Evolutionary conservation across 2,888 invertebrate species (phyloP), one percentile per base, ranked within the genome.

Genomic region (Torymus auratus): DNA sequence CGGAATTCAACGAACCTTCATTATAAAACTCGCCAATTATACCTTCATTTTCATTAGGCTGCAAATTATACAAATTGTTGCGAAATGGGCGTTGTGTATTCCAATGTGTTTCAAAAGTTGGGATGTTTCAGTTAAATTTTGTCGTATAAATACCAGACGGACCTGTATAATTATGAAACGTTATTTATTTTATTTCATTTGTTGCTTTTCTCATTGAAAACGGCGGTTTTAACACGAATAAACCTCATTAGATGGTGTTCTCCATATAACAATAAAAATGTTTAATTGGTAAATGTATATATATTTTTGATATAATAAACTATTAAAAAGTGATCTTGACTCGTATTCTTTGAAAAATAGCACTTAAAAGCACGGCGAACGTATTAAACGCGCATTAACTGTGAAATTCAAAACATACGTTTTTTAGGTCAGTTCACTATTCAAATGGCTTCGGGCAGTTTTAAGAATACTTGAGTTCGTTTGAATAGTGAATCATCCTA

Each of bases 381-480:
- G n/a, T 15, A 77, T 77, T 73, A 68, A 74, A 67, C 52, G 67
- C 62, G 56, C 62, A 61, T 68, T 80, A 74, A 60, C n/a, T 41
- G 76, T 52, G 68, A 76, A 69, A 62, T 69, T 69, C 28, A 76
- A 79, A 74, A 64, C 53, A 50, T 65, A 72, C 71, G 53, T 68
- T 77, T 81, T 76, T 81, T 76, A 74, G 81, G 81, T 78, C 78
- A 78, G 61, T 53, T 20, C 56, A 50, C 60, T 61, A 67, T 67
- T 75, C 20, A 67, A 74, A 78, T 78, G 53, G 74, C 81, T 74
- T 11, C 14, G 60, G 74, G 81, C 73, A 65, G 1, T 78, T 74
- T 81, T 23, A 23, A 72, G 61, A 64, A 69, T 52, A 41, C 55
- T 41, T 20, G 50, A 69, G 28, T 60, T 15, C 13, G 20, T 77